Base-by-base conservation (phyloP, 2,888 invertebrate species). In the Deilephila elpenor region DNA sequence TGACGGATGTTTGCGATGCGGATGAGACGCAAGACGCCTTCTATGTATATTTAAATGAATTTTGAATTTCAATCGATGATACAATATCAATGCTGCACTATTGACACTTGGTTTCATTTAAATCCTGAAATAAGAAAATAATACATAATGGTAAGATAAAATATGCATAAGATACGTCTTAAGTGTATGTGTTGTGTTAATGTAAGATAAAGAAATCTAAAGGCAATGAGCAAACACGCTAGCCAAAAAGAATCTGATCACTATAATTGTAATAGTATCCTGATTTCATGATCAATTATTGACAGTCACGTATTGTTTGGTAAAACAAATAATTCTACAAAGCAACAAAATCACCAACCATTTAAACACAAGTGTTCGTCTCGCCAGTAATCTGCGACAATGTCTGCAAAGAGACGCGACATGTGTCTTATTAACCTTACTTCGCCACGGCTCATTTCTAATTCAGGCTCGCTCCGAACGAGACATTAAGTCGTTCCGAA, bases 1-100 rank as follows among this genome's bases (percentile, higher is more conserved):
- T 93, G 92, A 94, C 93, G 92, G 92, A 92, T 93, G 94, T 94
- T 94, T 93, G 92, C 89, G 88, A 89, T 89, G 92, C 89, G 93
- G 94, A 94, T 94, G 93, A 94, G 94, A 89, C 84, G 82, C 88
- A 93, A 92, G 92, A 91, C 93, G 92, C 93, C 90, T 90, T 91
- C 91, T 91, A 80, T 82, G 83, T 81, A 81, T 84, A 44, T 44
- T 44, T 44, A 44, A 44, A 44, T 44, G 44, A 44, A 44, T 14
- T 44, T 44, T 44, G 44, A 44, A 44, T 44, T 44, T 44, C 44
- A 44, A 44, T 44, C 14, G 14, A 44, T 44, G 44, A 14, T 7
- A 37, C 7, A 37, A 37, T 37, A 8, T 8, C 7, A 37, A 7
- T 37, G 37, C 8, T 7, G 1, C 8, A 37, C 2, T 37, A 7